Evolutionary conservation across 2,797 vertebrate genomes (phyloP).

Genomic region (Sitta carolinensis): DNA sequence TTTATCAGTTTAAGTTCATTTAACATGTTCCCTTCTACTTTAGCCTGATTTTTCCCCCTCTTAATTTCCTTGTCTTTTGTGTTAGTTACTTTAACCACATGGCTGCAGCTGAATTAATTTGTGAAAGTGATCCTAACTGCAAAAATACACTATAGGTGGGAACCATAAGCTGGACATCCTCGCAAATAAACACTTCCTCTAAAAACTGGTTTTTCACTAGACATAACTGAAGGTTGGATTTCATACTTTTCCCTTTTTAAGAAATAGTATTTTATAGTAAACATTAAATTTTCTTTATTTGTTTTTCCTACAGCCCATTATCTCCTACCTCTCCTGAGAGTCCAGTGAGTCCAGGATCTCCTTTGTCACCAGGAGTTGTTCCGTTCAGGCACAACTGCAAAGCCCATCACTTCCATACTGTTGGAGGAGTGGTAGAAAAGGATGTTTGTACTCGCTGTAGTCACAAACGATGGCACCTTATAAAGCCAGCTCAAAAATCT

Average conservation of each 20-base stretch:
- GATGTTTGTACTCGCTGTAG: slow-evolving; percentile 90
- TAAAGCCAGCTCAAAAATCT: slow-evolving; percentile 76
- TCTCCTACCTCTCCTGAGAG: slow-evolving; percentile 81
- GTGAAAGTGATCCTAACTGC: neutral
- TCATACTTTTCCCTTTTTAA: neutral
- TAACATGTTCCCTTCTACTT: neutral
- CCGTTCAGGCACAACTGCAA: slow-evolving; percentile 85
- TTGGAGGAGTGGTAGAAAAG: slow-evolving; percentile 83
- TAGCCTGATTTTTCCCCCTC: neutral
- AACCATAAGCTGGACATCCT: neutral
- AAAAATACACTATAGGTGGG: neutral
- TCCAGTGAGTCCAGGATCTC: slow-evolving; percentile 78
- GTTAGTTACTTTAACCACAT: neutral
- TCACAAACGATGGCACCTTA: slow-evolving; percentile 92
- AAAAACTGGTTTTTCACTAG: neutral
- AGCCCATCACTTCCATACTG: slow-evolving; percentile 89
- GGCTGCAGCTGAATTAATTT: neutral
- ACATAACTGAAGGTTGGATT: neutral
- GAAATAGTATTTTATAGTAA: neutral
- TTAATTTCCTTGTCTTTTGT: neutral
- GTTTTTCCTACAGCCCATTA: slow-evolving; percentile 63
- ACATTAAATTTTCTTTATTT: neutral
- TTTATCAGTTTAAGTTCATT: neutral
- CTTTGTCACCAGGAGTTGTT: slow-evolving; percentile 73
- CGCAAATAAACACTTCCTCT: neutral